Base-by-base conservation (phyloP, 2,113 vertebrate species). In the Synchiropus splendidus region DNA sequence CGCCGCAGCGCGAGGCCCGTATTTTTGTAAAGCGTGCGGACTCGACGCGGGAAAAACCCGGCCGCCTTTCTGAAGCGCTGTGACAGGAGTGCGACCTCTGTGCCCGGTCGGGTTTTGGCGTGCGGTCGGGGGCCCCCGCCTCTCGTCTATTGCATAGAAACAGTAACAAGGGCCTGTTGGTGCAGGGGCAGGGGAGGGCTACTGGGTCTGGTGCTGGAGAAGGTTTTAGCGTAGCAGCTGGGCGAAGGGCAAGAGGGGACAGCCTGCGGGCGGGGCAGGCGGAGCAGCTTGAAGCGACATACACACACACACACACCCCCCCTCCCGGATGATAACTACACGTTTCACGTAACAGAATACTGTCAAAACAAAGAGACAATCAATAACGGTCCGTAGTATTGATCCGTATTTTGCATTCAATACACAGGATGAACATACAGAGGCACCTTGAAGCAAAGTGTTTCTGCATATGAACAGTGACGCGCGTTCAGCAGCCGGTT, bases 101-200 rank as follows among this genome's bases (percentile, higher is more conserved):
- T 58, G 42, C 70, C 45, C 56, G 42, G 71, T n/a, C n/a, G n/a
- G n/a, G n/a, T n/a, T n/a, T 67, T 61, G 72, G 72, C 64, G 39
- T 69, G 52, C 63, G 67, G 64, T 71, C 51, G 64, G 68, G 62
- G 64, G 65, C 69, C 79, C 62, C 64, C 54, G 62, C 57, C 66
- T 77, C 66, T 74, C 56, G 54, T 76, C 65, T 80, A 77, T 86
- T 87, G 85, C 85, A 87, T 87, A 87, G 85, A 83, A 82, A 83
- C 75, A 77, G 78, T 79, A 74, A 62, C 36, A 52, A 69, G 78
- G 63, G 70, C 60, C 66, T 55, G 58, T 67, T 62, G 67, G 58
- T 68, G 59, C 46, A 61, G 31, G 31, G 15, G 42, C 55, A 41
- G 64, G 48, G 54, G 64, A 37, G 70, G 70, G 72, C 64, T 70